phyloP scores from a whole-genome alignment of 2,113 vertebrate genomes.

The Delphinapterus leucas region DNA sequence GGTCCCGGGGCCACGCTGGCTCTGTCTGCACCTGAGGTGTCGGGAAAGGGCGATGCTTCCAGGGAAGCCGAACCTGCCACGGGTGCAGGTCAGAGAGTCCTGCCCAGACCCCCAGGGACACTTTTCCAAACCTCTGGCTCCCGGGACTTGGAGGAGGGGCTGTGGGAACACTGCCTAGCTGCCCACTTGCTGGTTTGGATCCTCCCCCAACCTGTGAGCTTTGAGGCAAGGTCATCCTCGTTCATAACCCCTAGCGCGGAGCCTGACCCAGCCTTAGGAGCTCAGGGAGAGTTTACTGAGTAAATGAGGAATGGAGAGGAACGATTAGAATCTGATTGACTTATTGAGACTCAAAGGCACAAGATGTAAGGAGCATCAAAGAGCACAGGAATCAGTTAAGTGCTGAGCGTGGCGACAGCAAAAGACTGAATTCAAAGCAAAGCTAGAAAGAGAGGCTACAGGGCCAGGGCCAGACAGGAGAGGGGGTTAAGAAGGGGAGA shows the following conservation, averaged over 20 bases:
- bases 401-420: no score
- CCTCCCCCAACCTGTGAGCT: not conserved
- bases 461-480: not conserved
- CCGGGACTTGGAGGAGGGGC: not conserved
- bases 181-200: rapidly evolving
- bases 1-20: not conserved
- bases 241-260: not conserved
- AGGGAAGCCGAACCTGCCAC: not conserved
- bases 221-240: not conserved
- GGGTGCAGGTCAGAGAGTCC: not conserved
- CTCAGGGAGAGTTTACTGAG: not conserved
- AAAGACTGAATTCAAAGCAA: not conserved
- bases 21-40: not conserved
- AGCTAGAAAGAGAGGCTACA: not conserved
- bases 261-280: not conserved
- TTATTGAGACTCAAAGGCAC: not conserved
- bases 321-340: not conserved
- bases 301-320: not conserved
- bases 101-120: not conserved
- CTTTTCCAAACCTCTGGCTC: not conserved
- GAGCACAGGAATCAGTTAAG: not conserved
- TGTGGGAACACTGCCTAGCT: not conserved
- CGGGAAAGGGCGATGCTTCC: not conserved
- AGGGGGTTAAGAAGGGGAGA: not conserved
- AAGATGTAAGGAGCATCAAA: not conserved